Evolutionary conservation across 2,113 vertebrate species (phyloP).

Genomic region (Psammodynastes pulverulentus): DNA sequence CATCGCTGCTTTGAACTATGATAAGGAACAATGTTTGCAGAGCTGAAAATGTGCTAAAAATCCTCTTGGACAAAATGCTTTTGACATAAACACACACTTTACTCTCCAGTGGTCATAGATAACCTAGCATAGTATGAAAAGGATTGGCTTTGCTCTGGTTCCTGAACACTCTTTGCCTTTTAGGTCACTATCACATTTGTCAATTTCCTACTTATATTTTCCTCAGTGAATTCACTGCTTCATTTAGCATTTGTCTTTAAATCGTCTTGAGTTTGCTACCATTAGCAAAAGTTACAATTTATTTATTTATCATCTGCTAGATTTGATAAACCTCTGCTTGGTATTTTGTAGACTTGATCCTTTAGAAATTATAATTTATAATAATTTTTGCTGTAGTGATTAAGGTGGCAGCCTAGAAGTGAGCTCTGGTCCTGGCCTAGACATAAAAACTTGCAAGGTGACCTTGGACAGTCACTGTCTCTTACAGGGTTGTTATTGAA

Average conservation of each 20-base stretch:
- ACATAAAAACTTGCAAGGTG: background rate
- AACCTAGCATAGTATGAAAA: background rate
- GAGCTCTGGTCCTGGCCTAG: no score
- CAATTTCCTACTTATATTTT: background rate
- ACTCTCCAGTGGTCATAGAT: conserved; percentile 3
- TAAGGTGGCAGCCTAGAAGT: no score
- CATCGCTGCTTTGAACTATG: background rate
- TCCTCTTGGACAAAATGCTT: background rate
- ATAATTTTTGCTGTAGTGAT: background rate
- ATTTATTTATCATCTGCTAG: background rate
- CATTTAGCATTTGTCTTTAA: background rate
- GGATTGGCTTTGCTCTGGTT: background rate
- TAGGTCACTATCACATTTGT: background rate
- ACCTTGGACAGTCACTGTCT: no score
- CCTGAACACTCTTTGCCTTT: background rate
- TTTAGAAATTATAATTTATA: background rate
- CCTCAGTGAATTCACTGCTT: background rate
- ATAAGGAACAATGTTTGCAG: background rate
- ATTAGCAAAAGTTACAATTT: conserved; percentile 21
- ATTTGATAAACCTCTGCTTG: background rate
- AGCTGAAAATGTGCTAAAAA: background rate
- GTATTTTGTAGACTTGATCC: conserved; percentile 4
- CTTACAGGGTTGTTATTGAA: no score
- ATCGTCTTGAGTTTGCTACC: background rate
- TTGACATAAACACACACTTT: background rate